These are phyloP conservation scores for Physocephala rufipes DNA, from an alignment of 2,888 invertebrate species.

Conservation along the genomic window DNA sequence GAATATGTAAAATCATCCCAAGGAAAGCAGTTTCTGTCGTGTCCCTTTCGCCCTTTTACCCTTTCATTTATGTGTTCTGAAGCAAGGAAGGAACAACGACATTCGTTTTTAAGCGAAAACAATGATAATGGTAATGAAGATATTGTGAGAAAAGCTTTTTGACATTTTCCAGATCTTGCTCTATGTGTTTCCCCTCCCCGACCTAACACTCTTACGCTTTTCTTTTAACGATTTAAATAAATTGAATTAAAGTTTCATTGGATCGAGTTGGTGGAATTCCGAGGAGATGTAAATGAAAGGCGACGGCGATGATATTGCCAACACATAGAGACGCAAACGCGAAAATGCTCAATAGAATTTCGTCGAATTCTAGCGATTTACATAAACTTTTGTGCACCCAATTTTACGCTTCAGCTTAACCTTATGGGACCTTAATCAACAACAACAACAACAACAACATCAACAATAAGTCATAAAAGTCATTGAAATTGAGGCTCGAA, in stretches of 20 bases:
- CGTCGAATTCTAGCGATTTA: slow-evolving; percentile 29
- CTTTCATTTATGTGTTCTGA: not conserved
- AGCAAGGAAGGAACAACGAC: too few species aligned
- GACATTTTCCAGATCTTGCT: not conserved
- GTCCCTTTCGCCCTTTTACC: too few species aligned
- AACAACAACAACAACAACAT: slow-evolving; percentile 2
- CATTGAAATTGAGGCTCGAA: not conserved
- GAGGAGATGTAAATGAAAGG: too few species aligned
- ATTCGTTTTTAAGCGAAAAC: not conserved
- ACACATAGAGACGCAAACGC: too few species aligned
- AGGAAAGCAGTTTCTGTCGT: too few species aligned
- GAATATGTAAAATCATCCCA: too few species aligned
- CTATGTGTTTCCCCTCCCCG: not conserved
- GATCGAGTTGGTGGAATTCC: not conserved
- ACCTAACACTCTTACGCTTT: not conserved
- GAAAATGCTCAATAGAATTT: slow-evolving; percentile 4
- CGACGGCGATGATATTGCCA: not conserved
- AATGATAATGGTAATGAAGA: slow-evolving; percentile 19
- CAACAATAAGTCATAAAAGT: not conserved
- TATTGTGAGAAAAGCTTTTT: slow-evolving; percentile 29
- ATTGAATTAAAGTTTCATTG: too few species aligned
- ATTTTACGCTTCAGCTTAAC: slow-evolving; percentile 34
- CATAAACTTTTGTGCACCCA: slow-evolving; percentile 26
- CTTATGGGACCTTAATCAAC: slow-evolving; percentile 26
- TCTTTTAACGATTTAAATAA: too few species aligned